Evolutionary conservation across 1,140 invertebrate species (phyloP), one percentile per base, ranked within the genome.

Genomic region (Aleiodes sp.): DNA sequence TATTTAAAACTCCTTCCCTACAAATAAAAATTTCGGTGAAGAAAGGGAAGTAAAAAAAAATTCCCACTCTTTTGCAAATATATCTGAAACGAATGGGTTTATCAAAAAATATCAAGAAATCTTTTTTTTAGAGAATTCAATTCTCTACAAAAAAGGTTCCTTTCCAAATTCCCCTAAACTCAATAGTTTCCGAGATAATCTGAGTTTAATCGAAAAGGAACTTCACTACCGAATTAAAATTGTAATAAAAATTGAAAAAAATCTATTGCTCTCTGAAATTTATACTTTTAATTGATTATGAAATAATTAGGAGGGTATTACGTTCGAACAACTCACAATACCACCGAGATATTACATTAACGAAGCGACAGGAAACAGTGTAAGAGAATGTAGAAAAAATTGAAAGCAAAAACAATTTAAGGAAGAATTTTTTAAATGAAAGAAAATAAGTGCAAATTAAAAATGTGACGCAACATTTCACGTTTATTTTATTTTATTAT

Each of bases 341-440:
- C 85, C 85, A 77, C 80, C 77, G 79, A 79, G 80, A 67, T 86
- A 80, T 86, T 86, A 87, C 78, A 77, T 84, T 81, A 81, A 82
- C 73, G 78, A 84, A 73, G 75, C 80, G 78, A 73, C 78, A 65
- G 31, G 33, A 61, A 78, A 72, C 70, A 80, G 80, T 75, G 85
- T 87, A 87, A 87, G 85, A 52, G 31, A 52, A 21, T 52, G 16
- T 21, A 24, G 26, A 14, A 56, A 6, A 26, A 21, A 28, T 43
- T 19, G 21, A 61, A 52, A 6, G 4, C 12, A 33, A 52, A 19
- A 14, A 31, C 9, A 33, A 43, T 19, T 52, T 8, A 2, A 33
- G 1, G 12, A 33, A 33, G 12, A 33, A 6, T 41, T 41, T 41
- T 41, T 35, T 10, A 43, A 43, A 16, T 14, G 14, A 43, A 16